These are phyloP conservation scores for Pachliopta kotzebuea DNA, from an alignment of 2,888 invertebrate species.

Conservation along the genomic window DNA sequence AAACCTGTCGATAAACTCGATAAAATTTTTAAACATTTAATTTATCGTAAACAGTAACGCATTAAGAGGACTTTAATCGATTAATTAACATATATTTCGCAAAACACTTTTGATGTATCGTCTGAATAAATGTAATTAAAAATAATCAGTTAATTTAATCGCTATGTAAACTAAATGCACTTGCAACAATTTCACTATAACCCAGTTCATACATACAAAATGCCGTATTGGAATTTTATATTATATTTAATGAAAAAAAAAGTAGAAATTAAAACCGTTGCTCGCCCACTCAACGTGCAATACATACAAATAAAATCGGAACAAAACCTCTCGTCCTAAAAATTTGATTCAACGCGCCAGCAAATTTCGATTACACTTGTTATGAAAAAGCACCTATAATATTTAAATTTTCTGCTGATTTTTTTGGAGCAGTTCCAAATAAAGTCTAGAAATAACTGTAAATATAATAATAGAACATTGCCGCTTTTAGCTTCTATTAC, in stretches of 20 bases:
- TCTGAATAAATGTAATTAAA: neutral
- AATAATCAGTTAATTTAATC: neutral
- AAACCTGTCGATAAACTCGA: too few relatives aligned
- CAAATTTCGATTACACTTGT: constrained; percentile 20
- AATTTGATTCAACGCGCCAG: constrained; percentile 19
- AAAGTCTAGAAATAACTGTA: too few relatives aligned
- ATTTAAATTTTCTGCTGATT: constrained; percentile 17
- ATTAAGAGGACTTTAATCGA: too few relatives aligned
- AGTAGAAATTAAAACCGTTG: neutral
- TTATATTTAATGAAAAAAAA: neutral
- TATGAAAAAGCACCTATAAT: constrained; percentile 12
- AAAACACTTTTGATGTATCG: neutral
- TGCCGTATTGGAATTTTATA: constrained; percentile 1
- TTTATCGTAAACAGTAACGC: too few relatives aligned
- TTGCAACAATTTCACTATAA: neutral
- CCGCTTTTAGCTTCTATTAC: too few relatives aligned
- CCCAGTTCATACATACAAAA: neutral
- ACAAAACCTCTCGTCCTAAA: constrained; percentile 2
- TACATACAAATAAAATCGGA: constrained; percentile 11
- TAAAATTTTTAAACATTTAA: too few relatives aligned
- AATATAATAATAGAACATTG: too few relatives aligned
- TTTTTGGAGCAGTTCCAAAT: constrained; percentile 2
- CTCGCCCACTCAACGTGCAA: neutral
- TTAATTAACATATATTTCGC: neutral
- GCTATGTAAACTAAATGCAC: neutral